Percentiles rank a stretch among this genome's conserved stretches.
Conservation (phyloP, 1,140 invertebrate species). For the Subanguina moxae region DNA sequence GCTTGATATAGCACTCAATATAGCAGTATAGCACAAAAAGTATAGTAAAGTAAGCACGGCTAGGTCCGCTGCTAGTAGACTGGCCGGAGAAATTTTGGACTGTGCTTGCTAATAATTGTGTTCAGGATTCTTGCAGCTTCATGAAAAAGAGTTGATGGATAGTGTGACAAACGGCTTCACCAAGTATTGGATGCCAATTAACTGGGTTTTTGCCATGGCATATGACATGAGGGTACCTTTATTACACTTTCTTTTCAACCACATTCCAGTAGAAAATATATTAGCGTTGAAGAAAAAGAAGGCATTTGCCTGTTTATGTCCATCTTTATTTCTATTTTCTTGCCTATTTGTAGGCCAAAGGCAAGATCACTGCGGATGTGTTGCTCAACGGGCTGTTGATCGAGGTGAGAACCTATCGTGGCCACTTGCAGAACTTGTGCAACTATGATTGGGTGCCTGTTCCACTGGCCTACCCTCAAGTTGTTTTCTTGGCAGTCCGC, state of each 20-base stretch:
- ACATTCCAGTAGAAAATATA: no score
- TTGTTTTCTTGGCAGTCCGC: conserved; percentile 45
- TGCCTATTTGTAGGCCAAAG: conserved; percentile 18
- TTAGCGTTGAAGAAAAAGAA: no score
- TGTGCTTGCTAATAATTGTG: neutral
- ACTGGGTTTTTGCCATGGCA: conserved; percentile 24
- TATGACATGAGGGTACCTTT: neutral
- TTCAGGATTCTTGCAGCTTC: conserved; percentile 23
- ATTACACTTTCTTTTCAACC: no score
- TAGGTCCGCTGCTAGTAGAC: no score
- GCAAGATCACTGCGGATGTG: conserved; percentile 27
- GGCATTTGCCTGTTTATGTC: no score
- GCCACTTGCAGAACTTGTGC: conserved; percentile 36
- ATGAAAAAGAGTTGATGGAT: conserved; percentile 37
- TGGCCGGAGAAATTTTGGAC: no score
- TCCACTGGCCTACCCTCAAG: conserved; percentile 36
- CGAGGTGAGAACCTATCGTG: conserved; percentile 28
- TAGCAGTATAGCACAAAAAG: no score
- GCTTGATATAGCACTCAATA: no score
- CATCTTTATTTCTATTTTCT: no score
- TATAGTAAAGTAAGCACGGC: no score
- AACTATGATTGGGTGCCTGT: conserved; percentile 38
- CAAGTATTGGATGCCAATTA: conserved; percentile 36
- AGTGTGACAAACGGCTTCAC: conserved; percentile 24
- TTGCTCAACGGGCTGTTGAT: conserved; percentile 23